Base-by-base conservation (phyloP, 2,113 vertebrate species). In the Baryphthengus martii region DNA sequence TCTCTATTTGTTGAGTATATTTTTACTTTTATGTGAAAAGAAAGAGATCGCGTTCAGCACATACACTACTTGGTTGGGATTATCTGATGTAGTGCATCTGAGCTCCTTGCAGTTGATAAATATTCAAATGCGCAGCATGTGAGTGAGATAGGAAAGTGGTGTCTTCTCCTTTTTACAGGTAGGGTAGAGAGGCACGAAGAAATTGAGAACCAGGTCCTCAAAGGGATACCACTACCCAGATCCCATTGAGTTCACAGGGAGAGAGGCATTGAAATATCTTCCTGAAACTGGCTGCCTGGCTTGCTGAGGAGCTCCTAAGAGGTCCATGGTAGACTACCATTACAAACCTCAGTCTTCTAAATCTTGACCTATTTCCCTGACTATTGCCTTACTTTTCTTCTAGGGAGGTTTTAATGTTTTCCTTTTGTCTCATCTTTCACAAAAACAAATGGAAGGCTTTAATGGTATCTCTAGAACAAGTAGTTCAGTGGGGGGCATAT, bases 141-240 rank as follows among this genome's bases (percentile, higher is more conserved):
- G 3, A 53, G 11, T 62, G 31, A 62, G 10, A 16, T n/a, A 56
- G 21, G 13, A 65, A 53, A 55, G 23, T 33, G 1, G 0, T 53
- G 5, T 55, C n/a, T 49, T 31, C 9, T 53, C 16, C 8, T 75
- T 92, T 79, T 56, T 66, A 50, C 28, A 26, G 25, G 23, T 39
- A 50, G 42, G 9, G 25, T 24, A 59, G 33, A 59, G 33, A 89
- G 29, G 4, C 13, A 63, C 11, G 42, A 52, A 66, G 40, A 76
- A 79, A 66, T n/a, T 7, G 31, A 72, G 40, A 80, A 26, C 17
- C 24, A 68, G 29, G 39, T 78, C 35, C 35, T 75, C 39, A 63
- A 29, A 89, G 33, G 9, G 25, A 47, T 83, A 29, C 25, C 0
- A 0, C 44, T 80, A 4, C 18, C 24, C 6, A 17, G 28, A 26